These are phyloP conservation scores for Colletes latitarsis DNA, from an alignment of 1,140 invertebrate species.

Conservation along the genomic window DNA sequence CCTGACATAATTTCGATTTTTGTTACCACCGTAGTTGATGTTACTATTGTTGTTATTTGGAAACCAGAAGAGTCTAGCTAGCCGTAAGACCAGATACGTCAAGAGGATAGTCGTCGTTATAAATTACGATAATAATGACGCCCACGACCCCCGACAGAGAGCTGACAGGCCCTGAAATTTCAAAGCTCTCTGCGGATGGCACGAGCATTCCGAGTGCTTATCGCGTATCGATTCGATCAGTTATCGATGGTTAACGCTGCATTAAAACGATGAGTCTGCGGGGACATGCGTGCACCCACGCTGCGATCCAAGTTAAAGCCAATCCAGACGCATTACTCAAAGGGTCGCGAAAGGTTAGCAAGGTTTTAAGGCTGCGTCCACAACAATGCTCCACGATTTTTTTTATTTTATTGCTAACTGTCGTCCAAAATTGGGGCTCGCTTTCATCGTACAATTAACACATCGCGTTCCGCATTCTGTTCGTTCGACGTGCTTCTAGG, in stretches of 20 bases:
- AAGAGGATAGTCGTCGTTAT: not conserved
- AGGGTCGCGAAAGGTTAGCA: constrained; percentile 42
- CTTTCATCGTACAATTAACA: no score
- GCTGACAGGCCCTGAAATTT: not conserved
- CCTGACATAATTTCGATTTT: not conserved
- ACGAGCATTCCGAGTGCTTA: constrained; percentile 26
- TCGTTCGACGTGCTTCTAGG: no score
- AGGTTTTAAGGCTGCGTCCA: constrained; percentile 23
- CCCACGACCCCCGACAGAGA: not conserved
- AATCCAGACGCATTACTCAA: constrained; percentile 62
- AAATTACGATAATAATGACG: constrained; percentile 42
- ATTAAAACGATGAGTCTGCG: constrained; percentile 63
- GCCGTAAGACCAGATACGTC: no score
- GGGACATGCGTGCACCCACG: constrained; percentile 36
- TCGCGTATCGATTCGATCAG: constrained; percentile 39
- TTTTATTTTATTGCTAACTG: not conserved
- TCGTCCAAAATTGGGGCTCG: no score
- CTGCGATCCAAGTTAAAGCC: constrained; percentile 49
- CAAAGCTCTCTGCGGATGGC: not conserved
- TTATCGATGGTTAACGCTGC: constrained; percentile 43
- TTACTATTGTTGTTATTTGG: no score
- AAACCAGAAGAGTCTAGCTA: no score
- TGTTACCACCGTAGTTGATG: no score
- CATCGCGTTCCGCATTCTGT: no score
- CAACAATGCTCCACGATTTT: constrained; percentile 32